These are phyloP conservation scores for Capreolus pygargus DNA, from an alignment of 2,113 vertebrate species.

Conservation along the genomic window DNA sequence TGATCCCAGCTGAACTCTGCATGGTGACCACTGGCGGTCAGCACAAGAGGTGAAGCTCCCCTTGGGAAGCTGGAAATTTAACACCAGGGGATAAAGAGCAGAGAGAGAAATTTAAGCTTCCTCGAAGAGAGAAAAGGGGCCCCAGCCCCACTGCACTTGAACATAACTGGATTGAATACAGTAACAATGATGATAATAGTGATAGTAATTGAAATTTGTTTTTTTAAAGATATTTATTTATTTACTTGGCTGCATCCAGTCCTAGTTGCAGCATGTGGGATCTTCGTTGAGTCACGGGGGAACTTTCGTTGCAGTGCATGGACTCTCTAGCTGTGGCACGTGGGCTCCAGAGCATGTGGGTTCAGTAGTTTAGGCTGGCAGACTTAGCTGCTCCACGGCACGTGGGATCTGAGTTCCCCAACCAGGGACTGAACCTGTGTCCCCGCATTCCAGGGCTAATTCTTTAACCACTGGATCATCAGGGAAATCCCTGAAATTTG, in stretches of 20 bases:
- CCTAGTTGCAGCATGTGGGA: not conserved
- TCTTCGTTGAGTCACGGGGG: rapidly evolving
- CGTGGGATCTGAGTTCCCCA: not conserved
- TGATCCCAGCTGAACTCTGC: not conserved
- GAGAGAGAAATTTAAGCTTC: not conserved
- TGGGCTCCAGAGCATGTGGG: not conserved
- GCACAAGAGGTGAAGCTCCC: not conserved
- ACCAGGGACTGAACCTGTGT: not conserved
- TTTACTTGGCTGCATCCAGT: not conserved
- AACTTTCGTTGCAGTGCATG: not conserved
- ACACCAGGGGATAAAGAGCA: not conserved
- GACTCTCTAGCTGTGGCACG: not conserved
- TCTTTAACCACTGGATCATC: not conserved
- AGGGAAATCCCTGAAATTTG: not conserved
- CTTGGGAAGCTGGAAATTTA: not conserved
- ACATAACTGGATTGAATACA: not conserved
- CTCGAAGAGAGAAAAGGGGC: not conserved
- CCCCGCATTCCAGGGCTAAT: not conserved
- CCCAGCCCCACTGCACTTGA: too few species aligned
- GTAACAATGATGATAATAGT: not conserved
- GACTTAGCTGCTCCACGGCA: not conserved
- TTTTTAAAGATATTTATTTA: not conserved
- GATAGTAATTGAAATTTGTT: not conserved
- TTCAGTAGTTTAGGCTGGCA: not conserved
- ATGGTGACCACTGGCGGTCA: not conserved